Conservation (phyloP, 2,888 invertebrate species). For the Mimachlamys varia region DNA sequence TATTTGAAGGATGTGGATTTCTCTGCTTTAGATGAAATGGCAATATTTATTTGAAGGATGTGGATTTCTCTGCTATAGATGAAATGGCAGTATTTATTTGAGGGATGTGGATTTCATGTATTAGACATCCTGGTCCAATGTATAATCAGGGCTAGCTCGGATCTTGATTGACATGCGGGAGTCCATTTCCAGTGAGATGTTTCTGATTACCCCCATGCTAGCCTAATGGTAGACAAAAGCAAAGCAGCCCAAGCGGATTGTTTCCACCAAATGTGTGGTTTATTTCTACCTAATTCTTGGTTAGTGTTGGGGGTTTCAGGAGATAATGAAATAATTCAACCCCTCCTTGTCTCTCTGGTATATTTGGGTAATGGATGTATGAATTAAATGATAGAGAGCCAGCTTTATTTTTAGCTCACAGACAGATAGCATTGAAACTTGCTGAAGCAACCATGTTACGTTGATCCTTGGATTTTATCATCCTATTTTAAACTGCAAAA, state of each 20-base stretch:
- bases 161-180: slow-evolving; percentile 27
- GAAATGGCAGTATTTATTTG: not conserved
- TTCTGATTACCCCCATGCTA: slow-evolving; percentile 17
- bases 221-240: slow-evolving; percentile 9
- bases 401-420: not conserved
- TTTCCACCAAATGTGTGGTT: slow-evolving; percentile 15
- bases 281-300: slow-evolving; percentile 29
- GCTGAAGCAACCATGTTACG: not conserved
- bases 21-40: not conserved
- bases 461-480: no score
- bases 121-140: not conserved
- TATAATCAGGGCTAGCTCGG: not conserved
- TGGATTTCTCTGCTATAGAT: not conserved
- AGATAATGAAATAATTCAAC: slow-evolving; percentile 31
- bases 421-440: not conserved
- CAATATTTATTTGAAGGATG: not conserved
- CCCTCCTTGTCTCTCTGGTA: not conserved
- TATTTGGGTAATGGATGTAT: not conserved
- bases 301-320: slow-evolving; percentile 23
- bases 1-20: not conserved
- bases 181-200: slow-evolving; percentile 14
- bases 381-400: not conserved
- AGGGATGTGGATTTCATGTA: not conserved
- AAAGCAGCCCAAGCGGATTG: not conserved
- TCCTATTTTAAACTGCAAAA: not conserved